These are phyloP conservation scores for Martes martes DNA, from an alignment of 2,113 vertebrate species.

Conservation along the genomic window DNA sequence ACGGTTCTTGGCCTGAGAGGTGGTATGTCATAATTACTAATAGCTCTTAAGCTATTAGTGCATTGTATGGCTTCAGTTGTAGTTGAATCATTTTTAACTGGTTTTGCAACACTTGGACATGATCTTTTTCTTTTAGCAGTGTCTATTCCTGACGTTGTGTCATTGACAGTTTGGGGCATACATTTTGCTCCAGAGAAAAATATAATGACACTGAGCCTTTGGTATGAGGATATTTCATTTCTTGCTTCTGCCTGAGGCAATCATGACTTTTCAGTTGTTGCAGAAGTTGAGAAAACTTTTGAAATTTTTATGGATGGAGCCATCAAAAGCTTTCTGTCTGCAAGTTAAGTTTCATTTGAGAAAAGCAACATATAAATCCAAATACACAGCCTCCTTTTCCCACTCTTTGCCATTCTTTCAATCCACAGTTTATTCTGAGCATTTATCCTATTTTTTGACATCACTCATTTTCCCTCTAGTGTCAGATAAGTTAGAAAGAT, in stretches of 20 bases:
- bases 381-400: background rate
- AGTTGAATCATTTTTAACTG: slow-evolving; percentile 20
- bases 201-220: background rate
- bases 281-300: background rate
- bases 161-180: slow-evolving; percentile 15
- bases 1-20: background rate
- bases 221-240: slow-evolving; percentile 23
- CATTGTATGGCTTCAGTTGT: background rate
- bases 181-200: slow-evolving; percentile 56
- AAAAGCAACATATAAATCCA: background rate
- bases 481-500: background rate
- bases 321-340: background rate
- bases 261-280: slow-evolving; percentile 38
- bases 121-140: slow-evolving; percentile 10
- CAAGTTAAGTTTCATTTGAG: slow-evolving; percentile 41
- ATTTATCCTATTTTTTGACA: background rate
- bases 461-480: background rate
- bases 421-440: background rate
- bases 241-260: slow-evolving; percentile 23
- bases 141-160: slow-evolving; percentile 27
- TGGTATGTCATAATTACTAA: background rate
- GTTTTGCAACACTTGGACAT: background rate
- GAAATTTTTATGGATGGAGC: background rate
- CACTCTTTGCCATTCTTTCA: background rate
- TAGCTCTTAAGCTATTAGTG: slow-evolving; percentile 11